Evolutionary conservation across 1,140 invertebrate genomes (phyloP).

Genomic region (Lordiphosa collinella): DNA sequence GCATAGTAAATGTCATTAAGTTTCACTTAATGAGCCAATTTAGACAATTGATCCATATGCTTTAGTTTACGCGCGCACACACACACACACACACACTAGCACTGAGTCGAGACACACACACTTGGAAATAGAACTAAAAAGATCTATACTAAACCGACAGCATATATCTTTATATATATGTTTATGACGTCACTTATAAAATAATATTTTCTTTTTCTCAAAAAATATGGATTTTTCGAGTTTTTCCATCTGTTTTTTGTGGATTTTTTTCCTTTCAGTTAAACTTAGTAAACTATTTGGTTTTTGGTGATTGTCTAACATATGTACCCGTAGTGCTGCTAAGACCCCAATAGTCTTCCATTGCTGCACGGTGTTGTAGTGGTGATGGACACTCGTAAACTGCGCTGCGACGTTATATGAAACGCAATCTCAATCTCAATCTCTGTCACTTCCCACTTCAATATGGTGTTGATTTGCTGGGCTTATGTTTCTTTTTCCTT

Average conservation of each 20-base stretch:
- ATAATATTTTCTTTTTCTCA: neutral
- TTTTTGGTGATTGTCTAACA: conserved; percentile 12
- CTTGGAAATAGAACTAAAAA: conserved; percentile 11
- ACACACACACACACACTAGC: conserved; percentile 26
- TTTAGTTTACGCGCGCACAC: conserved; percentile 62
- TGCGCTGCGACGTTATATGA: conserved; percentile 70
- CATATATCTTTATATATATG: conserved; percentile 4
- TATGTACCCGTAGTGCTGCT: conserved; percentile 77
- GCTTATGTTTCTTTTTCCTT: conserved; percentile 23
- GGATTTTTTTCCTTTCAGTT: too few species aligned
- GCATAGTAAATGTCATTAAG: conserved; percentile 76
- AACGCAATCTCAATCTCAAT: conserved; percentile 74
- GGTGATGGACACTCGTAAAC: conserved; percentile 77
- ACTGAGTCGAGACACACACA: conserved; percentile 3
- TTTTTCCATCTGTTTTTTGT: too few species aligned
- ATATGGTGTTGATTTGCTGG: conserved; percentile 63
- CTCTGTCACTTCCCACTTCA: conserved; percentile 63
- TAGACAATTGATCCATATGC: conserved; percentile 76
- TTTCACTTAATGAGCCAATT: conserved; percentile 76
- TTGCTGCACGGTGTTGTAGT: conserved; percentile 78
- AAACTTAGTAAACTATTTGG: conserved; percentile 10
- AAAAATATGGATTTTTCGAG: too few species aligned
- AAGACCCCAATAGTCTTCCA: conserved; percentile 80
- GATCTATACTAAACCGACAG: conserved; percentile 23
- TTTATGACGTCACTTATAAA: conserved; percentile 32